Percentiles rank a stretch among this genome's conserved stretches.
phyloP scores from a whole-genome alignment of 2,888 invertebrate genomes.

The Lasioglossum malachurum region DNA sequence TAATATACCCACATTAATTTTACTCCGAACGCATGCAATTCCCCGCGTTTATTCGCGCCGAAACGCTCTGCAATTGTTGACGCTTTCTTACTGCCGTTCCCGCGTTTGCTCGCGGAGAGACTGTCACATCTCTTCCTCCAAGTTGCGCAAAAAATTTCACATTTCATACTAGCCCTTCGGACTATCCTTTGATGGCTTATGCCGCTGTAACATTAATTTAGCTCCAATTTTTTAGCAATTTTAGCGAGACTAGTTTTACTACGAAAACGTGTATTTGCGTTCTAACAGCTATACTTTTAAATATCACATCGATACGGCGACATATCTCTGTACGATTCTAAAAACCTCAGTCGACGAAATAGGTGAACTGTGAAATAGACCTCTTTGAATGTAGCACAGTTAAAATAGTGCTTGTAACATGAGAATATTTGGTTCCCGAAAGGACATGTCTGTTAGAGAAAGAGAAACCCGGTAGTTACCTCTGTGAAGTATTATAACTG shows the following conservation, averaged over 20 bases:
- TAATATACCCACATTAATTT: slow-evolving; percentile 43
- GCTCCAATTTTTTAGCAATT: neutral
- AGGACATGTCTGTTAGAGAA: neutral
- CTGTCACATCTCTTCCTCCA: neutral
- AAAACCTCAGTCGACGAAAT: neutral
- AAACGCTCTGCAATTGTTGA: neutral
- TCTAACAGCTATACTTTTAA: neutral
- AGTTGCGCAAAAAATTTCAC: neutral
- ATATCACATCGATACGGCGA: neutral
- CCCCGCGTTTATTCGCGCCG: neutral
- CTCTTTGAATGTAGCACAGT: neutral
- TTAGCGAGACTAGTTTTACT: neutral
- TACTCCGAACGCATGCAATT: slow-evolving; percentile 18
- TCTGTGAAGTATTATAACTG: neutral
- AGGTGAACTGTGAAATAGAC: neutral
- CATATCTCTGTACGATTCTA: neutral
- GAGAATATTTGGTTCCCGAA: neutral
- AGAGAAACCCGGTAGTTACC: neutral
- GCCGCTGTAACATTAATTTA: no score
- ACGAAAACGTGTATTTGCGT: neutral
- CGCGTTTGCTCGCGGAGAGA: neutral
- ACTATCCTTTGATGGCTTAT: neutral
- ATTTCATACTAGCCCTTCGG: neutral
- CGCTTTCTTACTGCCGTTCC: neutral
- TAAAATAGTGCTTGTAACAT: neutral